phyloP scores from a whole-genome alignment of 2,888 invertebrate species.

The Sinohyriopsis cumingii region DNA sequence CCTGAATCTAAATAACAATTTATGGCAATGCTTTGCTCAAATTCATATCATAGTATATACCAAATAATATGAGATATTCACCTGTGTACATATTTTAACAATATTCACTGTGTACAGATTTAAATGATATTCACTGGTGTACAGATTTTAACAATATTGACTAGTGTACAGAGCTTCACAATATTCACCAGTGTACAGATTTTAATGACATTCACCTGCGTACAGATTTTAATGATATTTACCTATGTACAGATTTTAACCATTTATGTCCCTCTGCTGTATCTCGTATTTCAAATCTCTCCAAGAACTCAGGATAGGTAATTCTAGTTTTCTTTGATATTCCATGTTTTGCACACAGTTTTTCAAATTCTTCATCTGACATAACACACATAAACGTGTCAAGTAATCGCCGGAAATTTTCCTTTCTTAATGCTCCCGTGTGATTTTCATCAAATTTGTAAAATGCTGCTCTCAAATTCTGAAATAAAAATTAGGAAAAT shows the following conservation, averaged over 20 bases:
- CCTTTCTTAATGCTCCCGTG: constrained; percentile 60
- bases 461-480: constrained; percentile 68
- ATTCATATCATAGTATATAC: no score
- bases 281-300: constrained; percentile 67
- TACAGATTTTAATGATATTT: constrained; percentile 6
- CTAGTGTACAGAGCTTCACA: constrained; percentile 62
- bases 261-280: constrained; percentile 68
- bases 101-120: no score
- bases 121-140: constrained; percentile 53
- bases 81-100: no score
- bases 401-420: constrained; percentile 64
- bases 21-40: no score
- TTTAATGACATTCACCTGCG: no score
- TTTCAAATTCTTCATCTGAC: constrained; percentile 64
- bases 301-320: constrained; percentile 65
- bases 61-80: no score
- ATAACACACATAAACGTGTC: constrained; percentile 67
- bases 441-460: constrained; percentile 70
- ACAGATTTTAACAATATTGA: constrained; percentile 69
- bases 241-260: constrained; percentile 68
- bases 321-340: constrained; percentile 54
- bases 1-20: no score
- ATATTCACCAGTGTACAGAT: constrained; percentile 50
- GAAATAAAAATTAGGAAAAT: constrained; percentile 17
- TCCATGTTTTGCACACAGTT: constrained; percentile 61